Base-by-base conservation (phyloP, 1,140 invertebrate genomes). In the Tetraneura akinire region DNA sequence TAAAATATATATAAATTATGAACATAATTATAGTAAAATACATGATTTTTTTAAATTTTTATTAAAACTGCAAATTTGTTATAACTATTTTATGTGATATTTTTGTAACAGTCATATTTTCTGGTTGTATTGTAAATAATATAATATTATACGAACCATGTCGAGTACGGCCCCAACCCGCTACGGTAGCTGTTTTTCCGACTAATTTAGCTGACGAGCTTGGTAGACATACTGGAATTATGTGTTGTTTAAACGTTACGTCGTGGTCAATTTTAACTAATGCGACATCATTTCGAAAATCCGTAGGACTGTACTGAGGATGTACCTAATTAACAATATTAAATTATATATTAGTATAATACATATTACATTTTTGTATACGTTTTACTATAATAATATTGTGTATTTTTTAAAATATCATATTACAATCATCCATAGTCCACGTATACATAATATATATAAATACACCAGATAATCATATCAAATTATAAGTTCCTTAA, bases 261-360 rank as follows among this genome's bases (percentile, higher is more conserved):
- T 91, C 90, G 70, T 90, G 87, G 80, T 93, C 91, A 26, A 96
- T 86, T 81, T 93, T 92, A 0, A 97, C 90, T 18, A 97, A 85
- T 1, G 95, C 94, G 9, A 97, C 90, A 83, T 97, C 95, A 84
- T 96, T 96, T 82, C 92, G 90, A 83, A 96, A 96, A 86, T 95
- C 94, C 0, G 92, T 91, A 0, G 94, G 91, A 82, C 94, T 94
- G 85, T 96, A 96, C 55, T 92, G 89, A 0, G 94, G 94, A 86
- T 97, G 94, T 23, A 90, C 88, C 88, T 90, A 82, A 83, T 81
- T 42, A 37, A 73, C 29, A 51, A 29, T 29, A 47, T 26, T 26
- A 45, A 16, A 68, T 26, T 18, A 32, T 32, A 18, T 62, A 32
- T 1, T 9, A 23, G 32, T 62, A 37, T 37, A 8, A 37, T 37